Evolutionary conservation across 2,888 invertebrate genomes (phyloP).

Genomic region (Polydrusus pterygomalis): DNA sequence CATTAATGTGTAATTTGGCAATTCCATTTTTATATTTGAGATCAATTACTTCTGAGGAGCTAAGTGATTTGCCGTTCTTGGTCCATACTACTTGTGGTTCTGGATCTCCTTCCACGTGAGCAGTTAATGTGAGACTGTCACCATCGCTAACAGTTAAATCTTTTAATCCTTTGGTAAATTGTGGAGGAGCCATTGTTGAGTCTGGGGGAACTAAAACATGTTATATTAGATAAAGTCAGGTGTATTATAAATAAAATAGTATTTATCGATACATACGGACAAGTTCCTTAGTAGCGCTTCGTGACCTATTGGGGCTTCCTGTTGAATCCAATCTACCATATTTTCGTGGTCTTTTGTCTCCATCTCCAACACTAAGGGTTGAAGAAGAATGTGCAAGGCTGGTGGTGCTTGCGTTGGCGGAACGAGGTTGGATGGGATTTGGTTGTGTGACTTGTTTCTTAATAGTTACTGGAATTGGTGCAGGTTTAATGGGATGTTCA

Average conservation of each 20-base stretch:
- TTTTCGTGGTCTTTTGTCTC: slow-evolving; percentile 76
- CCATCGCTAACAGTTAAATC: slow-evolving; percentile 90
- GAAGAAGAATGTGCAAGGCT: slow-evolving; percentile 72
- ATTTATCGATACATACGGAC: slow-evolving; percentile 75
- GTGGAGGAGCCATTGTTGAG: slow-evolving; percentile 89
- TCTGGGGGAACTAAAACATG: slow-evolving; percentile 85
- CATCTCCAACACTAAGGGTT: slow-evolving; percentile 70
- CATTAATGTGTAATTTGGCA: slow-evolving; percentile 91
- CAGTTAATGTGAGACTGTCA: slow-evolving; percentile 87
- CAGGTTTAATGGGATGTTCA: slow-evolving; percentile 87
- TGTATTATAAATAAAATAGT: slow-evolving; percentile 13
- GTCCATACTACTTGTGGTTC: slow-evolving; percentile 94
- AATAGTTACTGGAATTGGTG: slow-evolving; percentile 83
- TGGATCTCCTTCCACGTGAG: slow-evolving; percentile 92
- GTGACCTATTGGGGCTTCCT: slow-evolving; percentile 89
- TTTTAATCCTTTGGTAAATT: slow-evolving; percentile 85
- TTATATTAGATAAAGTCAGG: background rate
- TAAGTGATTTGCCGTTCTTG: slow-evolving; percentile 86
- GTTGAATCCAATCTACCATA: slow-evolving; percentile 84
- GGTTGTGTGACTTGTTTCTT: slow-evolving; percentile 73
- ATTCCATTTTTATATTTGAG: slow-evolving; percentile 93
- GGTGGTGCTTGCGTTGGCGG: slow-evolving; percentile 63
- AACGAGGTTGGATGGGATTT: slow-evolving; percentile 68
- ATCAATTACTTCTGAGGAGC: slow-evolving; percentile 89
- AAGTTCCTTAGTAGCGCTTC: slow-evolving; percentile 92